Conservation (phyloP, 2,113 vertebrate genomes). For the Dendropsophus ebraccatus region DNA sequence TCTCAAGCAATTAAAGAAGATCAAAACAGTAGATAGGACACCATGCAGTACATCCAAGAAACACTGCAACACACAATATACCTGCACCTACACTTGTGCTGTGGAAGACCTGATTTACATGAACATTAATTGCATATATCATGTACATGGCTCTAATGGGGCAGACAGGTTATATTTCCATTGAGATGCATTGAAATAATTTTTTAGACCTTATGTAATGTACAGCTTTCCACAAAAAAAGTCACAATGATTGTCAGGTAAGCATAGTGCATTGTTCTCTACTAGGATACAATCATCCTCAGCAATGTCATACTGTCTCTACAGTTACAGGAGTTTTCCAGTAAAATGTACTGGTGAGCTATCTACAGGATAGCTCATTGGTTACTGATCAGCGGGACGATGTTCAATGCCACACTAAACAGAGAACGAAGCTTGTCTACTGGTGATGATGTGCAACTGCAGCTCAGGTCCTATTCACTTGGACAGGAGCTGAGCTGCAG, state of each 20-base stretch:
- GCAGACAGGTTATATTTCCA: background rate
- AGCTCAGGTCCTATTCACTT: too few species aligned
- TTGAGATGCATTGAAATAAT: background rate
- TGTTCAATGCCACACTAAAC: too few species aligned
- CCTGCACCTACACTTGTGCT: background rate
- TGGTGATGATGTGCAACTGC: too few species aligned
- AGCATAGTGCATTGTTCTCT: background rate
- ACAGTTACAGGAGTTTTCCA: too few species aligned
- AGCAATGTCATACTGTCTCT: too few species aligned
- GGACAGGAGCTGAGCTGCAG: too few species aligned
- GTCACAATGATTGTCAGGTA: background rate
- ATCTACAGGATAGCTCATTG: too few species aligned
- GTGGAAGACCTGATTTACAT: background rate
- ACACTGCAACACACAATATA: background rate
- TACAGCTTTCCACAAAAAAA: background rate
- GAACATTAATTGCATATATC: background rate
- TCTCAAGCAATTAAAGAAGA: slow-evolving; percentile 14
- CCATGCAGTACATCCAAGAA: background rate
- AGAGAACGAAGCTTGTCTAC: too few species aligned
- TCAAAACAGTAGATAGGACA: background rate
- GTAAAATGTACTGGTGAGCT: too few species aligned
- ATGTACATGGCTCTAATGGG: background rate
- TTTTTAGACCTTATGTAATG: background rate
- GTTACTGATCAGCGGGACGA: too few species aligned
- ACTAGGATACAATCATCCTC: background rate